Conservation (phyloP, 2,888 invertebrate genomes). For the Strigamia crassipes region DNA sequence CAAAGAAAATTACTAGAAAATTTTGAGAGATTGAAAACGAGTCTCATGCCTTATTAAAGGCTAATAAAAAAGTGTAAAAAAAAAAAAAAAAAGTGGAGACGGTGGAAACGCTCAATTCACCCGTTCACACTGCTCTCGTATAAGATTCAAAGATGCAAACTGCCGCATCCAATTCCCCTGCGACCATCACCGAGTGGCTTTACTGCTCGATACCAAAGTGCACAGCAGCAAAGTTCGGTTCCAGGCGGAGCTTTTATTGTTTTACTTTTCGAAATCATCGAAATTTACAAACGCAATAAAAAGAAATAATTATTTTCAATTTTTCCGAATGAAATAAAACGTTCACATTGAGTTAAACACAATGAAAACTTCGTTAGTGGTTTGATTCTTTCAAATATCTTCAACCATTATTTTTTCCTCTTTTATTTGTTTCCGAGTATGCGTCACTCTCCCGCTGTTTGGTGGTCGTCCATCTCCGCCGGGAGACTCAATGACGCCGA, state of each 20-base stretch:
- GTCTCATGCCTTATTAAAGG: constrained; percentile 10
- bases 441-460: background rate
- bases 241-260: background rate
- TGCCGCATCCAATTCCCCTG: background rate
- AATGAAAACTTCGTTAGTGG: background rate
- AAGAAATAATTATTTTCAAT: too few relatives aligned
- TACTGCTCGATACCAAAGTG: background rate
- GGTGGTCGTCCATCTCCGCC: constrained; percentile 10
- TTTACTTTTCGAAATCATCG: background rate
- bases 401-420: background rate
- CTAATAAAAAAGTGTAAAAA: background rate
- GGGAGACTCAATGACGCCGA: constrained; percentile 4
- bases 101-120: background rate
- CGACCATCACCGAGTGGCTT: background rate
- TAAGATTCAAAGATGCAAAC: constrained; percentile 10
- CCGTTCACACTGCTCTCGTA: background rate
- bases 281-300: background rate
- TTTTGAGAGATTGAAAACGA: constrained; percentile 3
- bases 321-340: background rate
- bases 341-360: background rate
- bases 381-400: background rate
- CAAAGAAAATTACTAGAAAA: background rate
- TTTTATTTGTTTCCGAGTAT: constrained; percentile 1
- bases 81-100: background rate
- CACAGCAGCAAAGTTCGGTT: background rate